Base-by-base conservation (phyloP, 2,888 invertebrate genomes). In the Stegophylla sp. region DNA sequence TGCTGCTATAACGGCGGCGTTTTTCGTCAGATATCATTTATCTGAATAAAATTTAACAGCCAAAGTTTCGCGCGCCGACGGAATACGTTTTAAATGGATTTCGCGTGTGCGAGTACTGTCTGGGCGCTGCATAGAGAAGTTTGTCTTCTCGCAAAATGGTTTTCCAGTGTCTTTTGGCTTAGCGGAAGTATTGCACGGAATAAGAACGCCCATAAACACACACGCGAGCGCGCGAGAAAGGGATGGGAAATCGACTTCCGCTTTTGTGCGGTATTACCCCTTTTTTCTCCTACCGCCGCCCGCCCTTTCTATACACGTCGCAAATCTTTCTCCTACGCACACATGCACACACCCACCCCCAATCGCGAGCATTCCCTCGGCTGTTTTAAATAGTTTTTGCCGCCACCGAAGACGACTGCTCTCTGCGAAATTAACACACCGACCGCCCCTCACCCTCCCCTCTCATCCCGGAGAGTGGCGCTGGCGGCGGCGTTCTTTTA, bases 371-470 rank as follows among this genome's bases (percentile, higher is more conserved):
- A 79, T 79, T 79, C 79, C 41, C 79, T 79, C 26, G 79, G 67
- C 71, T 79, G 79, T 79, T 79, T 79, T 79, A 79, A 79, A 79
- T 79, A 79, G 79, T 79, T 79, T 79, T 79, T 63, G 79, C 79
- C 51, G 79, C 69, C 71, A 41, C 67, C 69, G 77, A n/a, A 67
- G 76, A 75, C 66, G 71, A 71, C 69, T 63, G 79, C 79, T 79
- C 41, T 79, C 71, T 71, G 71, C 79, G 61, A 79, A 79, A 79
- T 79, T 79, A 79, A 79, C 79, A 79, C 79, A 41, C 79, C 79
- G n/a, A 41, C 61, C 79, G 67, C 43, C 61, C 48, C 56, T 48
- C 13, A 71, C 71, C 79, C 71, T 63, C 71, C 71, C 63, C 79
- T 69, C 69, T 69, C 69, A n/a, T n/a, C 15, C 67, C 34, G 34